Conservation (phyloP, 2,797 vertebrate species). For the Ptychobarbus kaznakovi region DNA sequence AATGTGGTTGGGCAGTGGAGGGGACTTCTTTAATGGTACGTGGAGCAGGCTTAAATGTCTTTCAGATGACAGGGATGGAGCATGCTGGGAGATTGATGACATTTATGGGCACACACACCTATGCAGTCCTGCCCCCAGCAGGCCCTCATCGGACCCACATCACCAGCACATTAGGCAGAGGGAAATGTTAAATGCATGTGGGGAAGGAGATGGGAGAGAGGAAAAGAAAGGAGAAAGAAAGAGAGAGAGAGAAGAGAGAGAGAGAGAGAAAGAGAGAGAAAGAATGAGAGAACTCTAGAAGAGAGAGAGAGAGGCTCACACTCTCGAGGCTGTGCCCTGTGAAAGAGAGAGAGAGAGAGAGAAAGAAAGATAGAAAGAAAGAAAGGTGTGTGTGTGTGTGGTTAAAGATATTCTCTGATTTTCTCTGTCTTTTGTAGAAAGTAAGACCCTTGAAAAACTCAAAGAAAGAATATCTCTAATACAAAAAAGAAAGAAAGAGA, state of each 20-base stretch:
- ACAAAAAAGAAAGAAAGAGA: too few relatives aligned
- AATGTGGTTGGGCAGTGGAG: conserved; percentile 56
- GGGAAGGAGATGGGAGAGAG: conserved; percentile 61
- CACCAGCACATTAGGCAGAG: conserved; percentile 77
- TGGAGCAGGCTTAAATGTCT: conserved; percentile 72
- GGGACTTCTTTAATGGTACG: conserved; percentile 63
- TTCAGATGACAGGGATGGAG: conserved; percentile 80
- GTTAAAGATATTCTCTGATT: too few relatives aligned
- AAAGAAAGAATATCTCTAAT: too few relatives aligned
- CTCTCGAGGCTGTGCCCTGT: too few relatives aligned
- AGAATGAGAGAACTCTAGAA: too few relatives aligned
- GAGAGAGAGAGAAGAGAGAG: conserved; percentile 10
- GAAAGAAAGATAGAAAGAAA: neutral
- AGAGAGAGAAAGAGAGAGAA: neutral
- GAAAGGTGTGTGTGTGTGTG: too few relatives aligned
- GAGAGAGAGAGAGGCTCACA: neutral
- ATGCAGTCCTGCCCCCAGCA: conserved; percentile 76
- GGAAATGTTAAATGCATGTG: conserved; percentile 73
- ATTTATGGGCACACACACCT: conserved; percentile 74
- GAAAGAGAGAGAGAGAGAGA: conserved; percentile 26
- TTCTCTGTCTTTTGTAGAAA: too few relatives aligned
- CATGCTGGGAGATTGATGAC: conserved; percentile 81
- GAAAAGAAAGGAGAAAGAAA: neutral
- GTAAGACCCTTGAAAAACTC: too few relatives aligned
- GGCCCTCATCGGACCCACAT: conserved; percentile 80